Conservation (phyloP, 1,140 invertebrate genomes). For the Ephestia elutella region DNA sequence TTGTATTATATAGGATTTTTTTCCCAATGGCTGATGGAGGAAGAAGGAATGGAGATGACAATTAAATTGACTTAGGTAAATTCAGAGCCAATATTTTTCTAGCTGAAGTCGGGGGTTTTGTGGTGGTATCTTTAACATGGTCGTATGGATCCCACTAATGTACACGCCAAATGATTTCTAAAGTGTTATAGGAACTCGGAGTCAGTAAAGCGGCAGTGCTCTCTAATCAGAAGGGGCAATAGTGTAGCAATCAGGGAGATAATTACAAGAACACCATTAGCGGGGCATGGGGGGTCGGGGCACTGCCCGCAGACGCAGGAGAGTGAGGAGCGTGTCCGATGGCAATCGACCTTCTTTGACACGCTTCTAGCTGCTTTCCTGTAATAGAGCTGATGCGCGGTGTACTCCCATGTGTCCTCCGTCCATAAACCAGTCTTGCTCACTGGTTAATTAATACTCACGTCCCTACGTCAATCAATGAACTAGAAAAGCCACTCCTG, state of each 20-base stretch:
- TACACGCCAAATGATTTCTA: no score
- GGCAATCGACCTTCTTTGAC: conserved; percentile 42
- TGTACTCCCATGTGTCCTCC: conserved; percentile 6
- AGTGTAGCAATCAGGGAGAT: conserved; percentile 13
- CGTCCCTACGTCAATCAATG: not conserved
- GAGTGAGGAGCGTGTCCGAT: conserved; percentile 11
- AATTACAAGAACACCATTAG: conserved; percentile 7
- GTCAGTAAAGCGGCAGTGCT: no score
- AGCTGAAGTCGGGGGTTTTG: no score
- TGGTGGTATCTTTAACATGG: no score
- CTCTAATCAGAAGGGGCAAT: conserved; percentile 4
- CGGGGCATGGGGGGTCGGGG: not conserved
- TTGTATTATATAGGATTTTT: no score
- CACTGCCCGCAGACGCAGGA: conserved; percentile 4
- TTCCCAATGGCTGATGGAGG: no score
- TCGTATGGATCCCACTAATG: no score
- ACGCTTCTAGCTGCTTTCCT: conserved; percentile 19
- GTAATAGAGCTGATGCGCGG: conserved; percentile 10
- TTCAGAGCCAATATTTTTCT: no score
- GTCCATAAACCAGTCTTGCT: not conserved
- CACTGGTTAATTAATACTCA: not conserved
- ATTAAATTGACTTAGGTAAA: no score
- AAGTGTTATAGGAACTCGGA: no score
- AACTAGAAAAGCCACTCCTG: not conserved
- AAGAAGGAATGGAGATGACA: no score